Conservation (phyloP, 2,113 vertebrate species). For the Etheostoma spectabile region DNA sequence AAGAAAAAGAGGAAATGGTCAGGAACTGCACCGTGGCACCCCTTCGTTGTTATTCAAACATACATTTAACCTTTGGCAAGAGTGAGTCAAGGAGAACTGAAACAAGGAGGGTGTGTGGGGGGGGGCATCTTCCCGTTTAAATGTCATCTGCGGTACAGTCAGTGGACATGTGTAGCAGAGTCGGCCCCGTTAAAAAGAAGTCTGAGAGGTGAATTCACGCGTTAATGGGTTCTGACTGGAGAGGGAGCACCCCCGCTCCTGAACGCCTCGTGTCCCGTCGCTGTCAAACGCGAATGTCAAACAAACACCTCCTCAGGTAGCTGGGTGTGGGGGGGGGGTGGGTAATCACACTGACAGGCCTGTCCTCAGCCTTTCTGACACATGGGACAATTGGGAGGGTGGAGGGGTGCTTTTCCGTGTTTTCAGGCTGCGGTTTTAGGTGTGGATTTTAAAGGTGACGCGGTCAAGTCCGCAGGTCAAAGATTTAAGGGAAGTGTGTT, state of each 20-base stretch:
- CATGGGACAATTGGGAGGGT: conserved; percentile 30
- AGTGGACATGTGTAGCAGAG: conserved; percentile 75
- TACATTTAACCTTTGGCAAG: conserved; percentile 79
- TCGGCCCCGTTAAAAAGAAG: conserved; percentile 71
- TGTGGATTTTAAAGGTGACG: conserved; percentile 21
- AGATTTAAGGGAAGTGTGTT: conserved; percentile 6
- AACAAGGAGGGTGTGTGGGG: not conserved
- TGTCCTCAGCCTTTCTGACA: conserved; percentile 87
- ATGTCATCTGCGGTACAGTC: conserved; percentile 76
- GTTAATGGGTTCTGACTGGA: conserved; percentile 87
- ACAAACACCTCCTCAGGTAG: conserved; percentile 91
- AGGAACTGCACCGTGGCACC: conserved; percentile 55
- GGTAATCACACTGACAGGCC: conserved; percentile 88
- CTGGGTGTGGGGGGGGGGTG: conserved; percentile 68
- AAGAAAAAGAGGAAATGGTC: conserved; percentile 69
- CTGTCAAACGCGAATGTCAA: conserved; percentile 89
- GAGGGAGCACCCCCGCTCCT: conserved; percentile 76
- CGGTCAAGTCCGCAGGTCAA: conserved; percentile 31
- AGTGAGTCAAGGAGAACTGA: conserved; percentile 77
- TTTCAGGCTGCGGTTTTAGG: conserved; percentile 12
- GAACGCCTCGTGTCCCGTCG: conserved; percentile 81
- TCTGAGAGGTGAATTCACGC: conserved; percentile 82
- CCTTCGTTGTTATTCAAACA: conserved; percentile 73
- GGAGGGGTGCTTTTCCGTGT: not conserved
- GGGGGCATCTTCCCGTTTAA: conserved; percentile 58